Evolutionary conservation across 1,140 invertebrate species (phyloP), one percentile per base, ranked within the genome.

Genomic region (Hyles vespertilio): DNA sequence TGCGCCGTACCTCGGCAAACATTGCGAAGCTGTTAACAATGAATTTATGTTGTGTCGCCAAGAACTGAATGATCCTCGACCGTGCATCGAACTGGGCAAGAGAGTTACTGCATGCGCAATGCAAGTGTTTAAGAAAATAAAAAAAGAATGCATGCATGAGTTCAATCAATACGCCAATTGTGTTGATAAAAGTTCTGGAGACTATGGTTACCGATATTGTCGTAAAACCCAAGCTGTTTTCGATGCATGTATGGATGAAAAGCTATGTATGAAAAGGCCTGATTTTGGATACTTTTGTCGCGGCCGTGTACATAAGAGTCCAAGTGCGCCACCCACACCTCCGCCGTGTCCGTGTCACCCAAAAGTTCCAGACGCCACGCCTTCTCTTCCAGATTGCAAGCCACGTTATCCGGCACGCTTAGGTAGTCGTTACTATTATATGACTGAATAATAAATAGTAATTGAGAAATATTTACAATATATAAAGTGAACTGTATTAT

Each of bases 11-110:
- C 90, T 99, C 61, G 97, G 97, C 64, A 97, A 97, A 89, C 91
- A 93, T 69, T 99, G 98, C 83, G 96, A 98, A 90, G 80, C 89
- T 45, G 87, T 94, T 59, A 97, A 96, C 83, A 98, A 98, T 93
- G 98, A 99, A 89, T 99, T 97, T 82, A 96, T 98, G 93, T 87
- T 99, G 9, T 98, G 98, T 74, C 92, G 94, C 22, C 72, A 89
- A 46, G 98, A 99, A 89, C 81, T 92, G 48, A 89, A 93, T 12
- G 98, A 99, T 90, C 96, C 97, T 0, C 89, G 97, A 11, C 92
- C 93, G 69, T 99, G 97, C 80, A 11, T 99, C 2, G 90, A 93
- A 8, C 95, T 98, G 80, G 98, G 98, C 0, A 98, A 97, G 89
- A 93, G 91, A 10, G 96, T 99, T 0, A 99, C 98, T 0, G 91